phyloP scores from a whole-genome alignment of 2,797 vertebrate genomes.

The Allobates femoralis region DNA sequence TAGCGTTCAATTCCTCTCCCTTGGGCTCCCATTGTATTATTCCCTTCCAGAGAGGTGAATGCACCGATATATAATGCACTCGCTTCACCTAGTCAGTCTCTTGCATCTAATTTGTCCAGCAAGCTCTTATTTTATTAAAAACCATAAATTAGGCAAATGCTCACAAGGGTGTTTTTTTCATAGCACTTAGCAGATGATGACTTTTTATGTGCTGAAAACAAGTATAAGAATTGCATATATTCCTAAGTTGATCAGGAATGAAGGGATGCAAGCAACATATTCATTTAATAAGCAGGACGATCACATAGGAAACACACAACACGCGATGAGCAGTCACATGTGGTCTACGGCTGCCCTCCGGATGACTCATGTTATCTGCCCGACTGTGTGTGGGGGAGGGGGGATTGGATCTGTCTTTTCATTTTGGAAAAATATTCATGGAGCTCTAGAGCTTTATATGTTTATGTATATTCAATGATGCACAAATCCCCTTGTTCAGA shows the following conservation, averaged over 20 bases:
- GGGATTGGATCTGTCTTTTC: neutral
- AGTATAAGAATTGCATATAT: neutral
- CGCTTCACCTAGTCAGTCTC: neutral
- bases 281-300: neutral
- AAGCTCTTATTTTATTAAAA: slow-evolving; percentile 31
- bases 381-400: neutral
- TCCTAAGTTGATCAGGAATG: neutral
- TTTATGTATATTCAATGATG: neutral
- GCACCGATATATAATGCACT: slow-evolving; percentile 19
- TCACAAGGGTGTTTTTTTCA: neutral
- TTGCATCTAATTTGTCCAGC: slow-evolving; percentile 23
- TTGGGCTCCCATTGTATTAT: slow-evolving; percentile 27
- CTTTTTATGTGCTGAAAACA: neutral
- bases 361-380: no score
- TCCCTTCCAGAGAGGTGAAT: neutral
- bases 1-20: slow-evolving; percentile 25
- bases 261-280: neutral
- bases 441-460: neutral
- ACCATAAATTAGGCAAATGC: slow-evolving; percentile 34
- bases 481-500: neutral
- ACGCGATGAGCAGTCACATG: neutral
- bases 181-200: slow-evolving; percentile 17
- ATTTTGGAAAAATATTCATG: neutral
- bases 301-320: neutral
- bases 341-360: neutral